These are phyloP conservation scores for Lutjanus erythropterus DNA, from an alignment of 2,113 vertebrate genomes.

Conservation along the genomic window DNA sequence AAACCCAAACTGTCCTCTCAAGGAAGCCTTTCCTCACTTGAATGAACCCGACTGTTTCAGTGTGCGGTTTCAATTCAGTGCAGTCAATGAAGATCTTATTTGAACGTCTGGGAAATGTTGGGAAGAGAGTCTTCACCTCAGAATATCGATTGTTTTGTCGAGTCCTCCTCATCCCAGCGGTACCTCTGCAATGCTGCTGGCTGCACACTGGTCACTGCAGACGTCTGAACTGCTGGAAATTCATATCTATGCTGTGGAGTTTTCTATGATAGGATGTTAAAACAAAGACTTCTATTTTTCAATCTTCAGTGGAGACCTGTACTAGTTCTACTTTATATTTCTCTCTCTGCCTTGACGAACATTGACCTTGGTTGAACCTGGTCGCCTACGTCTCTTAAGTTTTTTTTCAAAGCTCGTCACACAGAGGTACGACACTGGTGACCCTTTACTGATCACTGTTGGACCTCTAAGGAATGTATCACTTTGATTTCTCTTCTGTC, in stretches of 20 bases:
- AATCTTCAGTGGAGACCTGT: slow-evolving; percentile 46
- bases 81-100: not conserved
- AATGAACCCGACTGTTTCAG: slow-evolving; percentile 2
- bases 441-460: slow-evolving; percentile 36
- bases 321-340: slow-evolving; percentile 23
- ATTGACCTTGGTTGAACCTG: slow-evolving; percentile 24
- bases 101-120: slow-evolving; percentile 6
- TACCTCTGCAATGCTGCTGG: slow-evolving; percentile 6
- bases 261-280: slow-evolving; percentile 40
- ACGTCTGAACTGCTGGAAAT: slow-evolving; percentile 26
- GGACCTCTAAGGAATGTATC: slow-evolving; percentile 62
- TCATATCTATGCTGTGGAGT: slow-evolving; percentile 28
- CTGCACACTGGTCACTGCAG: slow-evolving; percentile 7
- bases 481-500: slow-evolving; percentile 11
- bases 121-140: not conserved
- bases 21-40: slow-evolving; percentile 15
- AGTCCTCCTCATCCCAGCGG: not conserved
- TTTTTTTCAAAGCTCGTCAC: slow-evolving; percentile 26
- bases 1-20: slow-evolving; percentile 11
- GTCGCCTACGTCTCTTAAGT: slow-evolving; percentile 18
- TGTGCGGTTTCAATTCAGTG: not conserved
- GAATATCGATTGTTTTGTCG: not conserved
- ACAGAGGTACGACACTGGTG: slow-evolving; percentile 14
- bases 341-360: slow-evolving; percentile 54
- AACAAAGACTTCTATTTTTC: slow-evolving; percentile 64